Conservation (phyloP, 2,797 vertebrate species). For the Clarias pachynema region DNA sequence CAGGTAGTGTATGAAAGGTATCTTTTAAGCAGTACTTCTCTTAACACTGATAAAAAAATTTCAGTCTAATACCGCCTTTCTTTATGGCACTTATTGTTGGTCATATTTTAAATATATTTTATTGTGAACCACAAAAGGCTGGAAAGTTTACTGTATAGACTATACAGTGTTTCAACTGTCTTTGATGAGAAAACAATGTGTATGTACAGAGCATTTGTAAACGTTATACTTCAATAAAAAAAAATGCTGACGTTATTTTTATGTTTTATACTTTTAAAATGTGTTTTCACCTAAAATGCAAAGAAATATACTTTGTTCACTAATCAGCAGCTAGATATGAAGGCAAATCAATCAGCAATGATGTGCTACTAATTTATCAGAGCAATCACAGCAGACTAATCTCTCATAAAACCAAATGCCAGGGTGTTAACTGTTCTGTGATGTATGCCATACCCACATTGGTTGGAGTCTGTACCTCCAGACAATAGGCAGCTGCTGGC, state of each 20-base stretch:
- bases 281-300: not conserved
- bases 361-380: constrained; percentile 19
- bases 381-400: constrained; percentile 53
- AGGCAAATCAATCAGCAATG: not conserved
- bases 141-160: constrained; percentile 14
- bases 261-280: not conserved
- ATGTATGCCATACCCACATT: constrained; percentile 42
- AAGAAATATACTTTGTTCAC: not conserved
- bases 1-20: not conserved
- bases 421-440: constrained; percentile 53
- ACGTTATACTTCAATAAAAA: constrained; percentile 11
- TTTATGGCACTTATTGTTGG: not conserved
- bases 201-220: constrained; percentile 17
- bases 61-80: not conserved
- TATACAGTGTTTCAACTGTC: constrained; percentile 7
- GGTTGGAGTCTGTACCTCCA: constrained; percentile 43
- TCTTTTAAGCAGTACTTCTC: not conserved
- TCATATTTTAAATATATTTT: not conserved
- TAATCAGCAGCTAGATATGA: constrained; percentile 3
- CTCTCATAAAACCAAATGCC: constrained; percentile 58
- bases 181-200: constrained; percentile 23
- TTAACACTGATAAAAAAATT: not conserved
- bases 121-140: constrained; percentile 27
- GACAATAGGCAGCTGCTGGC: constrained; percentile 42
- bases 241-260: not conserved